These are phyloP conservation scores for Aselliscus stoliczkanus DNA, from an alignment of 2,797 vertebrate genomes.

Conservation along the genomic window DNA sequence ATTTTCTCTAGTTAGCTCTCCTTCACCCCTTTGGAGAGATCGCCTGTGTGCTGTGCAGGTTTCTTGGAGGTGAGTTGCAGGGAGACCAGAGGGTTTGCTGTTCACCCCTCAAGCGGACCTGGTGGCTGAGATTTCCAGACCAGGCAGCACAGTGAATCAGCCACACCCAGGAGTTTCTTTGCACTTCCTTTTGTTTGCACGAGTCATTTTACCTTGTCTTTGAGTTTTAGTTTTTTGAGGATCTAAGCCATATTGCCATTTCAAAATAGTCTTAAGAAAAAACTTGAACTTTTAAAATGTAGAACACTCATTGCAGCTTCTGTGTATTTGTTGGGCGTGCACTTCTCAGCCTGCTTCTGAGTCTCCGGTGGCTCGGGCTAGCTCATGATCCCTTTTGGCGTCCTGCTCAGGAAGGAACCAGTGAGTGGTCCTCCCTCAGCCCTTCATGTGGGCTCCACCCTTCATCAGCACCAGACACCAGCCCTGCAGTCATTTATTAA, in stretches of 20 bases:
- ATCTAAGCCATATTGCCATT: not conserved
- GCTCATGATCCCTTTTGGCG: not conserved
- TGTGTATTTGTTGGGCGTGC: rapidly evolving
- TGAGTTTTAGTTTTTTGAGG: not conserved
- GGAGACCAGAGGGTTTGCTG: not conserved
- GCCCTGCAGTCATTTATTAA: not conserved
- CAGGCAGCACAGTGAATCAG: rapidly evolving
- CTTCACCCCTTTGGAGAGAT: rapidly evolving
- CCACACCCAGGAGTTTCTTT: not conserved
- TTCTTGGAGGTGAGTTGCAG: not conserved
- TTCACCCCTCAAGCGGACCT: rapidly evolving
- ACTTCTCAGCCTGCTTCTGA: not conserved
- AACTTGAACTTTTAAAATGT: too few relatives aligned
- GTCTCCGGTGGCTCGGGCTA: not conserved
- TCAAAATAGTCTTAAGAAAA: not conserved
- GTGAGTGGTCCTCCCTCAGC: not conserved
- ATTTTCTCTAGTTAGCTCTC: not conserved
- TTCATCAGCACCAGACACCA: not conserved
- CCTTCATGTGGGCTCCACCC: not conserved
- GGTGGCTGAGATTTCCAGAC: not conserved
- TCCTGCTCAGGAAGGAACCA: not conserved
- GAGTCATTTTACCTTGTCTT: not conserved
- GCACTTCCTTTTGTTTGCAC: not conserved
- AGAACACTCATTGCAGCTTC: not conserved
- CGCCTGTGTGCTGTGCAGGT: rapidly evolving